Evolutionary conservation across 1,140 invertebrate species (phyloP), one percentile per base, ranked within the genome.

Genomic region (Limonius californicus): DNA sequence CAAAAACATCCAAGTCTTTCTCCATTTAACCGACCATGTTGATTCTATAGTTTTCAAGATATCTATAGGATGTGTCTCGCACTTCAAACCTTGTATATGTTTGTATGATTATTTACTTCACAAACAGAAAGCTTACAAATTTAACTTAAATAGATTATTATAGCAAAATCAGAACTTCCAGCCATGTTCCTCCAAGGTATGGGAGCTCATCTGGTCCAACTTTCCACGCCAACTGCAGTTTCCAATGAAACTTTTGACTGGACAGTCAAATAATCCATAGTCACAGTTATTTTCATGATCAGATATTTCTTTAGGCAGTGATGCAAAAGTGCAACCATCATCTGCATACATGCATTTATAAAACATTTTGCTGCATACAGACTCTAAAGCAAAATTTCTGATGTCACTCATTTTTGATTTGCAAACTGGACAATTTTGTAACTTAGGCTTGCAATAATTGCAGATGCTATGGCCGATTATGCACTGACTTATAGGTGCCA

Each of bases 341-440:
- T 47, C 32, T 53, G 32, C 43, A 42, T 63, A 57, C 7, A 57
- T 43, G 20, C 61, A 63, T 15, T 14, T 19, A 11, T 54, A n/a
- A n/a, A 7, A 35, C 6, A 63, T 15, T 45, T 47, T 57, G 12
- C 50, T 55, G 15, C 21, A 59, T 15, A 63, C 54, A n/a, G 56
- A 47, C 30, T 64, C 62, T 11, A 64, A 14, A 15, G 23, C 23
- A 47, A 42, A 64, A 45, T 64, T 64, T 53, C 62, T 54, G 3
- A 45, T 32, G 1, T 55, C 47, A 11, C 43, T 43, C n/a, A 64
- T 55, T 12, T 43, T 11, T 3, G 47, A 27, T 30, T 56, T 30
- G 20, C 62, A 64, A 18, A 54, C 35, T 4, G 62, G 57, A 11
- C 62, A 64, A 20, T 30, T 6, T 7, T 8, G 15, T 11, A 64